Base-by-base conservation (phyloP, 2,797 vertebrate species). In the Naso thynnoides region DNA sequence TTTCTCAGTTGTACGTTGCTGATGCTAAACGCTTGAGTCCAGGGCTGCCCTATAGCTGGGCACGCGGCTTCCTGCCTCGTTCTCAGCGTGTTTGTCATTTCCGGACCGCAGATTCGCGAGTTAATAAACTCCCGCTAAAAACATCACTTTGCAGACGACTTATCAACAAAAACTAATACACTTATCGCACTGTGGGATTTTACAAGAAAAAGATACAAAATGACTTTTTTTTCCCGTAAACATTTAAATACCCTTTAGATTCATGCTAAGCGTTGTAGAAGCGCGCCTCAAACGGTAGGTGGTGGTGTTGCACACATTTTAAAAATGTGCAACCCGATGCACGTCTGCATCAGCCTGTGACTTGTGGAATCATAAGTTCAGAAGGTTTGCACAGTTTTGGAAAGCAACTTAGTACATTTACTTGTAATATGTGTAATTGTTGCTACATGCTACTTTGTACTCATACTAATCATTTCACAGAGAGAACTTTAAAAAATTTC, bases 91-190 rank as follows among this genome's bases (percentile, higher is more conserved):
- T 18, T 70, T 36, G 61, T 31, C 1, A 41, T 77, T 93, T 89
- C 81, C 2, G 11, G 9, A 0, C 45, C 70, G 92, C 91, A 91
- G 91, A 93, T 94, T 93, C 93, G 87, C 45, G 8, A 54, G 16
- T 23, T 3, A 6, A n/a, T n/a, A n/a, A 36, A 36, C 33, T 3
- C 2, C 8, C 7, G 3, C 0, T 16, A 0, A 68, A 70, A 73
- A 54, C 11, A 3, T n/a, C 15, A 3, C 3, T 19, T 6, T 8
- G 0, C 0, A 0, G 14, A 13, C 0, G 24, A 0, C 41, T n/a
- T 10, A 36, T 1, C 3, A 1, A 14, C 0, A 26, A 4, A 1
- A 16, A 21, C n/a, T 47, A n/a, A 27, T 15, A 18, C 19, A 1
- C 2, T 5, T 2, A 44, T 5, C 31, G 15, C 2, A 2, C 0